phyloP scores from a whole-genome alignment of 2,888 invertebrate species.

The Caradrina kadenii region DNA sequence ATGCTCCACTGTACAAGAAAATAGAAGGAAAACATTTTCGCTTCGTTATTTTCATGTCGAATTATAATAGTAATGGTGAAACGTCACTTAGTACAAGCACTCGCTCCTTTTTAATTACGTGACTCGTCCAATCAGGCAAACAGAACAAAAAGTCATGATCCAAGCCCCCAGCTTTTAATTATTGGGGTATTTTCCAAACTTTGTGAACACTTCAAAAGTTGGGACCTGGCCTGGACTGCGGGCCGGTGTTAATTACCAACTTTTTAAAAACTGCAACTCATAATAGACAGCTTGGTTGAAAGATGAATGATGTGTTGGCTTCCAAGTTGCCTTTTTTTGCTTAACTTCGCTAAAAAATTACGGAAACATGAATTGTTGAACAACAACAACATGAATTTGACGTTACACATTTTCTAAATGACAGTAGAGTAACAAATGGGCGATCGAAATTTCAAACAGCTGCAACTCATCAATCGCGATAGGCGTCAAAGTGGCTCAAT shows the following conservation, averaged over 20 bases:
- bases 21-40: slow-evolving; percentile 48
- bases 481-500: slow-evolving; percentile 41
- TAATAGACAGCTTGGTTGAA: slow-evolving; percentile 87
- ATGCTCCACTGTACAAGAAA: slow-evolving; percentile 39
- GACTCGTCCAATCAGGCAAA: slow-evolving; percentile 71
- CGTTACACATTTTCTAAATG: slow-evolving; percentile 59
- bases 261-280: slow-evolving; percentile 89
- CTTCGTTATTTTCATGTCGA: slow-evolving; percentile 39
- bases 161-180: slow-evolving; percentile 81
- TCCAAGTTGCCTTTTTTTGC: slow-evolving; percentile 69
- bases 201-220: slow-evolving; percentile 86
- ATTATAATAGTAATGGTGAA: slow-evolving; percentile 37
- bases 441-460: slow-evolving; percentile 43
- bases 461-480: slow-evolving; percentile 46
- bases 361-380: slow-evolving; percentile 68
- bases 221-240: slow-evolving; percentile 80
- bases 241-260: slow-evolving; percentile 88
- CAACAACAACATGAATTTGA: slow-evolving; percentile 76
- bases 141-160: slow-evolving; percentile 72
- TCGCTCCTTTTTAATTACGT: slow-evolving; percentile 69
- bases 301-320: slow-evolving; percentile 89
- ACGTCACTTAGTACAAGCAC: slow-evolving; percentile 42
- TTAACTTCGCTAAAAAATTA: slow-evolving; percentile 71
- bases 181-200: slow-evolving; percentile 85
- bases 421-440: slow-evolving; percentile 56